A percentile compares a stretch with the other conserved stretches of the same genome.
phyloP scores from a whole-genome alignment of 2,113 vertebrate genomes.

The Gymnorhina tibicen region DNA sequence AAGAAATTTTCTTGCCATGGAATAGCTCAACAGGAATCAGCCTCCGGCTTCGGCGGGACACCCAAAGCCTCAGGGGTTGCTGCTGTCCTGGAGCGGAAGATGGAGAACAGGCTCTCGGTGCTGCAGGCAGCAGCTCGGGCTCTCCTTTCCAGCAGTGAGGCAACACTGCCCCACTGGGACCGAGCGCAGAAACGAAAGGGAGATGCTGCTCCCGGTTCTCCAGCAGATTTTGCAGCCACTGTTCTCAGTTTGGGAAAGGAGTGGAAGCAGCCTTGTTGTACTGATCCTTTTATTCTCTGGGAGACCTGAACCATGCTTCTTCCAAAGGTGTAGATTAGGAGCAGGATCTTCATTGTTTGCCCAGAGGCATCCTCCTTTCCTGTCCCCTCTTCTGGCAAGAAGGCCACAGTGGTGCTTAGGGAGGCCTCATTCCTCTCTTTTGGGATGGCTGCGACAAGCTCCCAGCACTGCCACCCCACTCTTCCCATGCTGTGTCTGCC shows the following conservation, averaged over 20 bases:
- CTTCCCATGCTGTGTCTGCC: not conserved
- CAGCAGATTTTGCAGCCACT: not conserved
- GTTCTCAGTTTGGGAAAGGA: not conserved
- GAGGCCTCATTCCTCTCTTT: not conserved
- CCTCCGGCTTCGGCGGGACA: not conserved
- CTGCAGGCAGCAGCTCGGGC: not conserved
- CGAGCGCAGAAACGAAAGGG: not conserved
- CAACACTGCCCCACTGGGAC: constrained; percentile 58
- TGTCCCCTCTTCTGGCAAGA: not conserved
- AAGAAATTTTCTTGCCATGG: not conserved
- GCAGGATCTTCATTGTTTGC: not conserved
- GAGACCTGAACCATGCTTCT: not conserved
- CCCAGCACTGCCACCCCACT: not conserved
- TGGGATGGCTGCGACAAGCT: not conserved
- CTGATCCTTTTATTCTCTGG: not conserved
- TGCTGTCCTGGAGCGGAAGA: not conserved
- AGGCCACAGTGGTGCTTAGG: not conserved
- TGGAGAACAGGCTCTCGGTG: not conserved
- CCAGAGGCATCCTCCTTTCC: not conserved
- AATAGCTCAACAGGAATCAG: not conserved
- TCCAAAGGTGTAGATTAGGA: not conserved
- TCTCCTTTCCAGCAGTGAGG: not conserved
- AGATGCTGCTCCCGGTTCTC: not conserved
- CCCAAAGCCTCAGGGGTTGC: not conserved
- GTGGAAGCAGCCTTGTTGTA: not conserved